These are phyloP conservation scores for Aptenodytes patagonicus DNA, from an alignment of 2,113 vertebrate species.

Conservation along the genomic window DNA sequence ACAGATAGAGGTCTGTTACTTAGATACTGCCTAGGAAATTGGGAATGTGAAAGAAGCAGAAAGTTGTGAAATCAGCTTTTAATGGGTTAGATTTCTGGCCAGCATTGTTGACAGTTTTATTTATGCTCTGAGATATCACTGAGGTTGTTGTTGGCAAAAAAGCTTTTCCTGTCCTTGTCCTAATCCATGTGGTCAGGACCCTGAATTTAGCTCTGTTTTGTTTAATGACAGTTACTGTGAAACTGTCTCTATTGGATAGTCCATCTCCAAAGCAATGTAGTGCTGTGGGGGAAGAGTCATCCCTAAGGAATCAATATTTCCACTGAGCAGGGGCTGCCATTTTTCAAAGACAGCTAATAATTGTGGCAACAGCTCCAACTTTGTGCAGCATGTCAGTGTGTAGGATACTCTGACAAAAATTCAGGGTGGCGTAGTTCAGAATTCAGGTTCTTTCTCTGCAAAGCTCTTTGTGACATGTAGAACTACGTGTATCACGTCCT, in stretches of 20 bases:
- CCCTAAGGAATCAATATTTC: conserved; percentile 4
- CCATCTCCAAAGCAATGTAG: background rate
- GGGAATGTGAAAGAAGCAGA: background rate
- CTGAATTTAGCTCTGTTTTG: background rate
- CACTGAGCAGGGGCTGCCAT: background rate
- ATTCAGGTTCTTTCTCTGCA: background rate
- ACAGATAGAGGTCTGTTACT: background rate
- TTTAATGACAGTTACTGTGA: conserved; percentile 6
- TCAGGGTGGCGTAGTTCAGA: background rate
- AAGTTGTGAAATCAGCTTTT: background rate
- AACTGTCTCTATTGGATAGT: background rate
- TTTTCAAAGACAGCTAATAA: background rate
- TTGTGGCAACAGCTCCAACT: background rate
- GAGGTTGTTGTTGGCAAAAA: background rate
- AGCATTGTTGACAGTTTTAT: background rate
- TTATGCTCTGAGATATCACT: background rate
- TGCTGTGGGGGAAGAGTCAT: background rate
- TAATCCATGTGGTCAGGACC: background rate
- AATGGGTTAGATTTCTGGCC: background rate
- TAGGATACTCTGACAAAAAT: background rate
- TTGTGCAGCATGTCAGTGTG: background rate
- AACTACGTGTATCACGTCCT: background rate
- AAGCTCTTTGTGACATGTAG: background rate
- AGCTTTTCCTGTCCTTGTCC: background rate
- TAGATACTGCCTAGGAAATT: background rate